phyloP scores from a whole-genome alignment of 2,797 vertebrate species.

The Enteromius viviparus region DNA sequence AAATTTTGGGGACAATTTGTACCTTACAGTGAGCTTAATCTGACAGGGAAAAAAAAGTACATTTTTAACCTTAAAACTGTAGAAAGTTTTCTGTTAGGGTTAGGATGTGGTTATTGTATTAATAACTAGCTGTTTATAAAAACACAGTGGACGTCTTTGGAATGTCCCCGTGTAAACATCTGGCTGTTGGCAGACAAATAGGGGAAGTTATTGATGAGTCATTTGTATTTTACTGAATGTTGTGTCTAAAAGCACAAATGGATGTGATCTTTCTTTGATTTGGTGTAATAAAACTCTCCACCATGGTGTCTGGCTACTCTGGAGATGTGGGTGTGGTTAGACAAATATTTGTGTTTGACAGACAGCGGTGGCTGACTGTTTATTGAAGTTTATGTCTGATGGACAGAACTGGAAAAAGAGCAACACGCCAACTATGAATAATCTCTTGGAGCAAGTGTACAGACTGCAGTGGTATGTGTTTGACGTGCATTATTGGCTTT shows the following conservation, averaged over 20 bases:
- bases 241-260: conserved; percentile 35
- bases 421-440: conserved; percentile 57
- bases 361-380: conserved; percentile 43
- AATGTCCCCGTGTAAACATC: conserved; percentile 13
- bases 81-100: neutral
- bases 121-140: conserved; percentile 17
- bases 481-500: conserved; percentile 29
- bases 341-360: conserved; percentile 48
- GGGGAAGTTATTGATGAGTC: conserved; percentile 18
- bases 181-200: conserved; percentile 14
- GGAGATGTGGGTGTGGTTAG: conserved; percentile 32
- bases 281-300: conserved; percentile 39
- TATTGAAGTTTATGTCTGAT: conserved; percentile 56
- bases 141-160: conserved; percentile 2
- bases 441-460: conserved; percentile 37
- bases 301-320: conserved; percentile 10
- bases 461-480: conserved; percentile 13
- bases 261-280: conserved; percentile 15
- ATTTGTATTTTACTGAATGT: conserved; percentile 32
- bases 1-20: neutral
- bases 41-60: neutral
- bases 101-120: neutral
- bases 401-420: conserved; percentile 56
- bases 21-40: neutral
- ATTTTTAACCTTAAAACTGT: neutral